Base-by-base conservation (phyloP, 2,888 invertebrate species). In the Fragum fragum region DNA sequence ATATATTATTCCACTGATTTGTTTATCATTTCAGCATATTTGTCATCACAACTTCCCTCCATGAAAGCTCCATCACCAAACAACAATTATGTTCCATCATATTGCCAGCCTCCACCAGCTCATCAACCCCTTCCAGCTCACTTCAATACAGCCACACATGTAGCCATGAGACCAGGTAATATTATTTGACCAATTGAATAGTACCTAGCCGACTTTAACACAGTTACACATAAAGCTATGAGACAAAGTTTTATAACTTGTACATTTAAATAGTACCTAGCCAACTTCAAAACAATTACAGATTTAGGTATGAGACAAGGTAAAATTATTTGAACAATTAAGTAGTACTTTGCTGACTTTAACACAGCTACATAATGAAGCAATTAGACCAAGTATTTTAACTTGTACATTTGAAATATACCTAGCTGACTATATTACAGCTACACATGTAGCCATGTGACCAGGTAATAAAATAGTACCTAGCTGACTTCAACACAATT, bases 101-200 rank as follows among this genome's bases (percentile, higher is more conserved):
- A 81, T 70, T 92, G 90, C 76, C 90, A 90, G 68, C 91, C 92
- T 23, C 92, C 91, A 9, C 92, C 91, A n/a, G 92, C 91, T 79
- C 92, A 92, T 76, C 92, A 92, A 66, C 91, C 91, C 21, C 86
- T 92, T 21, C 92, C 91, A 55, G 92, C 90, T 75, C 91, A 91
- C 86, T 90, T 92, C 85, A 92, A 90, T 86, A 86, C 91, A 70
- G 88, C 92, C 83, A 91, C 92, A 80, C 92, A 92, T 81, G 80
- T 92, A 57, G 90, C 92, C 73, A 91, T 91, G 89, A 84, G 92
- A 83, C 92, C 92, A 91, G 92, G 92, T 93, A 85, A 87, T 86
- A 71, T n/a, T n/a, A n/a, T n/a, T n/a, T n/a, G n/a, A n/a, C n/a
- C n/a, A n/a, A n/a, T 32, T 42, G 6, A 23, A 23, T 5, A 66